Evolutionary conservation across 2,888 invertebrate species (phyloP).

Genomic region (Anthophora plumipes): DNA sequence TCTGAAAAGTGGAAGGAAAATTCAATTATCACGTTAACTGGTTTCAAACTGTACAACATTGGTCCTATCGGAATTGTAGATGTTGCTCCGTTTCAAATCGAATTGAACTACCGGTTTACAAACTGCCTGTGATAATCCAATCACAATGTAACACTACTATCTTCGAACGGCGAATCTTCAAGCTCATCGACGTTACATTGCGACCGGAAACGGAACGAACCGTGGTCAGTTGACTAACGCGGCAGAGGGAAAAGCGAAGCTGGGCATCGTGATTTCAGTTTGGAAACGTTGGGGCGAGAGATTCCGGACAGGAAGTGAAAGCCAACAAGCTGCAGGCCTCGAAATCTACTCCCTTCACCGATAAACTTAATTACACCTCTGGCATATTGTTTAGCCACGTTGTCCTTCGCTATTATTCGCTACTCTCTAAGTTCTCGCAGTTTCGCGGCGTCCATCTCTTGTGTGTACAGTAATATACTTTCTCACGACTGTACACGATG

Average conservation of each 20-base stretch:
- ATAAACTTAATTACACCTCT: conserved; percentile 67
- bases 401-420: conserved; percentile 9
- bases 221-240: conserved; percentile 42
- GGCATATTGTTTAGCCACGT: conserved; percentile 61
- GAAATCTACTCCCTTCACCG: conserved; percentile 48
- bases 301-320: conserved; percentile 73
- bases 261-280: conserved; percentile 70
- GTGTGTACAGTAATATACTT: not conserved
- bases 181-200: not conserved
- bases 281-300: conserved; percentile 61
- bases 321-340: conserved; percentile 34
- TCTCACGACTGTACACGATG: too few species aligned
- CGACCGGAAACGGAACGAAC: conserved; percentile 21
- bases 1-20: too few species aligned
- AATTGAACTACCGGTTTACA: not conserved
- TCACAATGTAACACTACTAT: not conserved
- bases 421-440: conserved; percentile 3
- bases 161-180: conserved; percentile 32
- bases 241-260: conserved; percentile 66
- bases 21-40: too few species aligned
- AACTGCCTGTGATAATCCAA: not conserved
- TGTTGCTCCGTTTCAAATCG: not conserved
- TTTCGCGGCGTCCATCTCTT: conserved; percentile 14
- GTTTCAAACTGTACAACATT: too few species aligned
- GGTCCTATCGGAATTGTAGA: not conserved